These are phyloP conservation scores for Psophia crepitans DNA, from an alignment of 2,113 vertebrate species.

Conservation along the genomic window DNA sequence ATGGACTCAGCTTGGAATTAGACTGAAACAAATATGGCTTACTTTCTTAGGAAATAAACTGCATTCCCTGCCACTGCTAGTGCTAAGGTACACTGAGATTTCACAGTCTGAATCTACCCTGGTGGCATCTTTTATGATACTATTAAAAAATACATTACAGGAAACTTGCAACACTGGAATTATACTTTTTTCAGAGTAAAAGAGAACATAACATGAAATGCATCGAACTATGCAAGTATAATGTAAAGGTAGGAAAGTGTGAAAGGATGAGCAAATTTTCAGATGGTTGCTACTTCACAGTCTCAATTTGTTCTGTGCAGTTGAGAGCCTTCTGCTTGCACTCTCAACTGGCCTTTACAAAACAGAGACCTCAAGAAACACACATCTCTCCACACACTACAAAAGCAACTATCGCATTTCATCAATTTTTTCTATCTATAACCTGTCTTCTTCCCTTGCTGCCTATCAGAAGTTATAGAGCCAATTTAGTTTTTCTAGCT, in stretches of 20 bases:
- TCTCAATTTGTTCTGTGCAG: neutral
- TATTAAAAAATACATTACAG: neutral
- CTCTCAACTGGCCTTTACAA: neutral
- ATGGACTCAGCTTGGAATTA: neutral
- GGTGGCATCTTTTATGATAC: neutral
- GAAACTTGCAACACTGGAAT: neutral
- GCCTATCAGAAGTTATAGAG: neutral
- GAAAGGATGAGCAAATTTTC: neutral
- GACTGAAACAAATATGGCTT: neutral
- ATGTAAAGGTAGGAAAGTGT: neutral
- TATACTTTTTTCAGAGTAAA: neutral
- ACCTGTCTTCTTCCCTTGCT: neutral
- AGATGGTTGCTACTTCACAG: neutral
- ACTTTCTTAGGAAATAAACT: neutral
- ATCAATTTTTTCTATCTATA: neutral
- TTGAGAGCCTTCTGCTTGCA: neutral
- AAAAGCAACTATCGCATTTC: neutral
- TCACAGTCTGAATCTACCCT: neutral
- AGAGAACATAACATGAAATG: neutral
- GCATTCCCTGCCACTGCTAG: neutral
- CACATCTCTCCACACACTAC: neutral
- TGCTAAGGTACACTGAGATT: neutral
- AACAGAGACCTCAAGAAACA: neutral
- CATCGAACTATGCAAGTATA: neutral
- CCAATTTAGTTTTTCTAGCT: neutral